Percentiles rank a stretch among this genome's conserved stretches.
Conservation (phyloP, 2,888 invertebrate species). For the Caenorhabditis zanzibari region DNA sequence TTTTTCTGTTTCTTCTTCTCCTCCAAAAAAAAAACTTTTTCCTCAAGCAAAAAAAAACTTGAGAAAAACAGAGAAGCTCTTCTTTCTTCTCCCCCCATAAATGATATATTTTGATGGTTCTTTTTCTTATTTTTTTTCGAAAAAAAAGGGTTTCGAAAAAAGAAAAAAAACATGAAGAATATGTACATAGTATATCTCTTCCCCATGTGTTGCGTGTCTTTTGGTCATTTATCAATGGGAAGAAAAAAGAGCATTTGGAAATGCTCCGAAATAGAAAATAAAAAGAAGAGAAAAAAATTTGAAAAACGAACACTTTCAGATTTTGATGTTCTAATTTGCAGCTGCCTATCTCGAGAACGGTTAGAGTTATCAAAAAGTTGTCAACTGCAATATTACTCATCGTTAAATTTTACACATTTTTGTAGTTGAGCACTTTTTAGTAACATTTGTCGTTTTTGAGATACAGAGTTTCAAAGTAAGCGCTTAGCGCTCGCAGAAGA, state of each 20-base stretch:
- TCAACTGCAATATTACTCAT: too few relatives aligned
- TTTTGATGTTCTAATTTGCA: too few relatives aligned
- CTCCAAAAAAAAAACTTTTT: not conserved
- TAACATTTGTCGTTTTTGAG: too few relatives aligned
- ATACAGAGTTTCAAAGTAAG: too few relatives aligned
- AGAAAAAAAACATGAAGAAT: not conserved
- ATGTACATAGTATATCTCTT: not conserved
- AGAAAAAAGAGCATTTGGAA: not conserved
- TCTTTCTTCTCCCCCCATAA: constrained; percentile 24
- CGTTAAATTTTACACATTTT: too few relatives aligned
- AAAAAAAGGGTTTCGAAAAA: constrained; percentile 12
- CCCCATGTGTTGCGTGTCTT: constrained; percentile 24
- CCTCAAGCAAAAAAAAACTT: not conserved
- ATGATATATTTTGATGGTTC: constrained; percentile 58
- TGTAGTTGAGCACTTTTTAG: too few relatives aligned
- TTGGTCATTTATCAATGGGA: constrained; percentile 28
- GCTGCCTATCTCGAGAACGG: too few relatives aligned
- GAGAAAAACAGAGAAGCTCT: constrained; percentile 25
- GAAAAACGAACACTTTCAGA: too few relatives aligned
- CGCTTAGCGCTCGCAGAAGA: too few relatives aligned
- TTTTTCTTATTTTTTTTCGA: not conserved
- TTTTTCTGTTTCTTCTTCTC: not conserved
- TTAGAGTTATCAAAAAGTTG: too few relatives aligned
- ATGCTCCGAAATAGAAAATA: not conserved
- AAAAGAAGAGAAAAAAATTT: not conserved